These are phyloP conservation scores for Heliconius himera DNA, from an alignment of 1,140 invertebrate species.

Conservation along the genomic window DNA sequence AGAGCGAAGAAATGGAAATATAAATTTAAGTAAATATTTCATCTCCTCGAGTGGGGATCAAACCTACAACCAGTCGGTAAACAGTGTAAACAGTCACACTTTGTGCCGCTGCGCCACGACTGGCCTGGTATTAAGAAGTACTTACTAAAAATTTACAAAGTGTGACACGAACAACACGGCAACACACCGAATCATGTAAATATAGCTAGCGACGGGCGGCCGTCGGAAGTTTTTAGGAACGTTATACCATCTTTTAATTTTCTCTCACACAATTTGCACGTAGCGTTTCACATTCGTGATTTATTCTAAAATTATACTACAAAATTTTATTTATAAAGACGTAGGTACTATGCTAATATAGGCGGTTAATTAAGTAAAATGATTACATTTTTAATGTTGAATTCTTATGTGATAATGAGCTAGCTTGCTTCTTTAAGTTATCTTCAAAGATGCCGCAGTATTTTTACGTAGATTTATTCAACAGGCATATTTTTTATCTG, in stretches of 20 bases:
- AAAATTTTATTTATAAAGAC: constrained; percentile 68
- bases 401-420: constrained; percentile 43
- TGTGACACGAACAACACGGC: constrained; percentile 46
- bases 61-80: too few species aligned
- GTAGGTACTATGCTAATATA: constrained; percentile 56
- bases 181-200: constrained; percentile 52
- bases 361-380: constrained; percentile 63
- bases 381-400: constrained; percentile 45
- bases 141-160: constrained; percentile 45
- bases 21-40: too few species aligned
- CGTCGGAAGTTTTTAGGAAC: constrained; percentile 63
- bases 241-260: constrained; percentile 75
- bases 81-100: too few species aligned
- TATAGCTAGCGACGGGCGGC: constrained; percentile 45
- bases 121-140: constrained; percentile 49
- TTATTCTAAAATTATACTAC: constrained; percentile 71
- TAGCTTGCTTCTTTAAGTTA: constrained; percentile 18
- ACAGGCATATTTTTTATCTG: neutral
- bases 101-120: too few species aligned
- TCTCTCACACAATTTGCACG: constrained; percentile 75
- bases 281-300: constrained; percentile 71
- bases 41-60: too few species aligned
- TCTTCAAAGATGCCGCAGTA: constrained; percentile 10
- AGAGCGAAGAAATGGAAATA: too few species aligned
- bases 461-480: neutral